Evolutionary conservation across 2,888 invertebrate species (phyloP).

Genomic region (Perizoma flavofasciatum): DNA sequence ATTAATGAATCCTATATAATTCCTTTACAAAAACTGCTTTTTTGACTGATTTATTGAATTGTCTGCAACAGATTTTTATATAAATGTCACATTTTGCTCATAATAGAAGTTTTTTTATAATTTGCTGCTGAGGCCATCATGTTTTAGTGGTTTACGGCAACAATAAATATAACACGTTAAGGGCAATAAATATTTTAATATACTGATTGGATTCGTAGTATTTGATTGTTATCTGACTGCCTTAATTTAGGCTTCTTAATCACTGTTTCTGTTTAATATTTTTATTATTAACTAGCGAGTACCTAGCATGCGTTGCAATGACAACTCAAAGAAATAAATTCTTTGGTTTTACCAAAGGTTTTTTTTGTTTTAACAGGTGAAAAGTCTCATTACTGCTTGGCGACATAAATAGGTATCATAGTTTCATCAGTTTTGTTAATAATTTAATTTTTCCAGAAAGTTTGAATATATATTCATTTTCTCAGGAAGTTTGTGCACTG

Average conservation of each 20-base stretch:
- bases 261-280: neutral
- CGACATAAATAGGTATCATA: neutral
- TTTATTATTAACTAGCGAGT: no score
- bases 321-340: no score
- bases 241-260: conserved; percentile 5
- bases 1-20: conserved; percentile 56
- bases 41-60: conserved; percentile 43
- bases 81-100: conserved; percentile 29
- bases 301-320: no score
- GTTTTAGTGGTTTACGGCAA: conserved; percentile 41
- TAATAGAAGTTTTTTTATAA: conserved; percentile 32
- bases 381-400: no score
- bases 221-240: conserved; percentile 28
- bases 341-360: no score
- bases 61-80: conserved; percentile 12
- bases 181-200: conserved; percentile 22
- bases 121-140: conserved; percentile 28
- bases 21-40: conserved; percentile 1
- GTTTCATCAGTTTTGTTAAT: conserved; percentile 1
- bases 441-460: neutral
- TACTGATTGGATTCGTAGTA: conserved; percentile 28
- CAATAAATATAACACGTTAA: conserved; percentile 38
- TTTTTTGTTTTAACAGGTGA: no score
- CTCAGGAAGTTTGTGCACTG: conserved; percentile 14
- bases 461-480: neutral